Conservation (phyloP, 2,888 invertebrate species). For the Antheraea assamensis region DNA sequence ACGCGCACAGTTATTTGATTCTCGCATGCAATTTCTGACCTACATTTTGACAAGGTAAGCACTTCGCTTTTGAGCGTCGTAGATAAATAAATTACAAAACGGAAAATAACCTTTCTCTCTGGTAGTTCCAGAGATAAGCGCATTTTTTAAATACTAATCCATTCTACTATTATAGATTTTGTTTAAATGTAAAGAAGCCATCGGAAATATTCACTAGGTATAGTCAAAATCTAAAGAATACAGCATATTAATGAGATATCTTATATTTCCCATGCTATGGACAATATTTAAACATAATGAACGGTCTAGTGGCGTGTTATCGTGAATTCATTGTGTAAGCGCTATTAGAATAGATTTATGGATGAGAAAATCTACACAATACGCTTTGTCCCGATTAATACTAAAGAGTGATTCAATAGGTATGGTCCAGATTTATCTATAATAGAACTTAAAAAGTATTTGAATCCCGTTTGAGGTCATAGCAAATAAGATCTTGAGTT, state of each 20-base stretch:
- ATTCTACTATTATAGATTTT: neutral
- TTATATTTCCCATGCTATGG: neutral
- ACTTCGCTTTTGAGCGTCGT: too few species aligned
- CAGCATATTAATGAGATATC: neutral
- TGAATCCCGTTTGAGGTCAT: neutral
- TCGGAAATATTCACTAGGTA: neutral
- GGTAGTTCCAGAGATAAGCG: too few species aligned
- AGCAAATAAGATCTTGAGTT: neutral
- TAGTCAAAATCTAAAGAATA: neutral
- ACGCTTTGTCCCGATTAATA: slow-evolving; percentile 2
- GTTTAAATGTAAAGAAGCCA: neutral
- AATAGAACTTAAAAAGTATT: neutral
- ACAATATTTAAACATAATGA: neutral
- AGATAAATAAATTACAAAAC: too few species aligned
- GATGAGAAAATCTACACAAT: slow-evolving; percentile 11
- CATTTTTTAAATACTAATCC: too few species aligned
- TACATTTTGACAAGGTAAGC: too few species aligned
- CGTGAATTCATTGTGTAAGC: slow-evolving; percentile 2
- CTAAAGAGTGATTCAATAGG: neutral
- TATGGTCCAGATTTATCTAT: neutral
- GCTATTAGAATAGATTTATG: slow-evolving; percentile 8
- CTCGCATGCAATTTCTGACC: too few species aligned
- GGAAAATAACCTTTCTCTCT: too few species aligned
- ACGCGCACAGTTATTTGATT: too few species aligned
- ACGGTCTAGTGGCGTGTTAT: neutral